Percentiles rank a stretch among this genome's conserved stretches.
These are phyloP conservation scores for Parasteatoda lunata DNA, from an alignment of 2,888 invertebrate genomes.

Conservation along the genomic window DNA sequence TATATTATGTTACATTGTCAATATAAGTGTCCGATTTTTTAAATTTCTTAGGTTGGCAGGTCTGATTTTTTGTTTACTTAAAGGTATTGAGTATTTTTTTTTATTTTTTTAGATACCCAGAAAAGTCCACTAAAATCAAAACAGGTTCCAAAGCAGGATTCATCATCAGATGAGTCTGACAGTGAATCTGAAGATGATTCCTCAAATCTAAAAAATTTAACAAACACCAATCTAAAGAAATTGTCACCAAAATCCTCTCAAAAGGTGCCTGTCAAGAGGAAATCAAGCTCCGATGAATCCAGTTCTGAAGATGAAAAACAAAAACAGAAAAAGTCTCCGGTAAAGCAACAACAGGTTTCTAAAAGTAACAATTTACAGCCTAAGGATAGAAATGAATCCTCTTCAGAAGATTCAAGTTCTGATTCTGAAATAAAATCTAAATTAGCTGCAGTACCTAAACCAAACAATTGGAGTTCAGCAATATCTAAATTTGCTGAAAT, in stretches of 20 bases:
- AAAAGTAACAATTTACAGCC: slow-evolving; percentile 48
- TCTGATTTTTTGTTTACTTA: too few species aligned
- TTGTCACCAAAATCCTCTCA: not conserved
- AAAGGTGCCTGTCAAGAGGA: slow-evolving; percentile 44
- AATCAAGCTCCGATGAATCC: slow-evolving; percentile 47
- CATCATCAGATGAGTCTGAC: too few species aligned
- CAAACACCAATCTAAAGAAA: too few species aligned
- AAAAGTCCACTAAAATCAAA: too few species aligned
- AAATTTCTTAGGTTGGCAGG: too few species aligned
- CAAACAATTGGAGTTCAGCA: slow-evolving; percentile 11
- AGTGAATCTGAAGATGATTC: too few species aligned
- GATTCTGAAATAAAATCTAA: slow-evolving; percentile 25
- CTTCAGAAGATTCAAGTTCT: slow-evolving; percentile 24
- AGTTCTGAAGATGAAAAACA: slow-evolving; percentile 47
- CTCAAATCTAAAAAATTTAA: too few species aligned
- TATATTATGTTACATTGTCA: too few species aligned
- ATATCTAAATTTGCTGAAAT: slow-evolving; percentile 36
- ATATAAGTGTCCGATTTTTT: too few species aligned
- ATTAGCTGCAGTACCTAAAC: not conserved
- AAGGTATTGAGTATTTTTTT: too few species aligned
- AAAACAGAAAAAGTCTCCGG: not conserved
- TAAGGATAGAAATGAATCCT: slow-evolving; percentile 5
- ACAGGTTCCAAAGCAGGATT: too few species aligned
- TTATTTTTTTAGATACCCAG: too few species aligned
- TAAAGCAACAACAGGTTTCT: not conserved